Evolutionary conservation across 2,113 vertebrate genomes (phyloP).

Genomic region (Plecotus auritus): DNA sequence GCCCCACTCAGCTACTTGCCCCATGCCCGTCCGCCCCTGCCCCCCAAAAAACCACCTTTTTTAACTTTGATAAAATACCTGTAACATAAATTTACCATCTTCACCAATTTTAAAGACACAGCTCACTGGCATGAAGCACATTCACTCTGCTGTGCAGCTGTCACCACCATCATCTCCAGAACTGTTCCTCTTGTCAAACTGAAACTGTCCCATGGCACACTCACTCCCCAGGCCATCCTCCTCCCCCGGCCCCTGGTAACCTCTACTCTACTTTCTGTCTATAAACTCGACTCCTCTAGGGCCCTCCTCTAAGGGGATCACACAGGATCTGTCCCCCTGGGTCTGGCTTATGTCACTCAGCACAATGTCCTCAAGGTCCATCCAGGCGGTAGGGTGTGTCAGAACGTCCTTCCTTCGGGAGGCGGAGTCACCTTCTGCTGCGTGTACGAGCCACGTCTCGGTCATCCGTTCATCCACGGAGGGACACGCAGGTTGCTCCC

Average conservation of each 20-base stretch:
- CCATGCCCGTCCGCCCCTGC: too few relatives aligned
- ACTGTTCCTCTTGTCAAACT: too few relatives aligned
- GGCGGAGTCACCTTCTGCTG: fast-evolving
- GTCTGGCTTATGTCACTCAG: background rate
- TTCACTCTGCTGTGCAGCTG: fast-evolving
- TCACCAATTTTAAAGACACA: too few relatives aligned
- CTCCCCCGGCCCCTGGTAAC: background rate
- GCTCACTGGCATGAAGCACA: fast-evolving
- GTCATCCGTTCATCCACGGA: fast-evolving
- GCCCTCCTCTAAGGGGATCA: background rate
- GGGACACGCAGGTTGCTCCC: fast-evolving
- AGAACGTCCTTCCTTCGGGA: background rate
- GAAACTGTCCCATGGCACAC: background rate
- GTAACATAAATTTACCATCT: background rate
- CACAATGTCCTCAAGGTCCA: fast-evolving
- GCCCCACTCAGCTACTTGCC: too few relatives aligned
- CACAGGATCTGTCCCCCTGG: background rate
- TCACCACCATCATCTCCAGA: fast-evolving
- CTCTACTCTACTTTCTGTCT: fast-evolving
- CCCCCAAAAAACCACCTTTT: background rate
- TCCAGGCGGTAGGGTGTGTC: fast-evolving
- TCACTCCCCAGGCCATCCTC: fast-evolving
- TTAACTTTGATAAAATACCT: background rate
- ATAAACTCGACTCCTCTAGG: background rate
- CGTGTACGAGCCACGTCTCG: fast-evolving